Percentiles rank a stretch among this genome's conserved stretches.
phyloP scores from a whole-genome alignment of 2,888 invertebrate genomes.

The Lordiphosa andalusiaca region DNA sequence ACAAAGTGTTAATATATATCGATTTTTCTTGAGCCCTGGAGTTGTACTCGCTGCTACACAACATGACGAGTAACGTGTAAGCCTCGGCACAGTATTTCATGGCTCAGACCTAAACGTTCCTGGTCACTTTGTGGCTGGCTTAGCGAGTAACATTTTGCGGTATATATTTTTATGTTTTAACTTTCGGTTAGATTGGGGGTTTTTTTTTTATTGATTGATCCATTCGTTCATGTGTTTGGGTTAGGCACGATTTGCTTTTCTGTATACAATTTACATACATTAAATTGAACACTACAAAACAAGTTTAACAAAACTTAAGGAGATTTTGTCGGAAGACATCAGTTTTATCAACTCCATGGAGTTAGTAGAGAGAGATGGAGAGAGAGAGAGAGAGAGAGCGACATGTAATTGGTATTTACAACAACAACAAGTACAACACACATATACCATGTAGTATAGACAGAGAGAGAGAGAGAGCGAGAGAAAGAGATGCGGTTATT shows the following conservation, averaged over 20 bases:
- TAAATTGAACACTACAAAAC: conserved; percentile 81
- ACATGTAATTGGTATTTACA: conserved; percentile 2
- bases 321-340: conserved; percentile 55
- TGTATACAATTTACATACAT: conserved; percentile 79
- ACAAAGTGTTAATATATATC: background rate
- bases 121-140: conserved; percentile 49
- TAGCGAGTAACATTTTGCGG: conserved; percentile 38
- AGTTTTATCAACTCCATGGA: background rate
- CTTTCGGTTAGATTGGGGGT: background rate
- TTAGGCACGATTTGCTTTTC: conserved; percentile 78
- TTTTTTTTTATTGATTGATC: conserved; percentile 42
- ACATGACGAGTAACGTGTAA: conserved; percentile 54
- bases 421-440: background rate
- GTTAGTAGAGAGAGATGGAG: background rate
- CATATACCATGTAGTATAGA: conserved; percentile 9
- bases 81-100: conserved; percentile 9
- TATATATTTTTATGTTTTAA: conserved; percentile 11
- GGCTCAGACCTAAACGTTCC: conserved; percentile 37
- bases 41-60: conserved; percentile 58
- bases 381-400: conserved; percentile 3
- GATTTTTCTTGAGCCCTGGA: conserved; percentile 42
- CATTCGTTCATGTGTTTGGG: conserved; percentile 22
- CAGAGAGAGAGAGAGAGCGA: conserved; percentile 18
- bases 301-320: conserved; percentile 80
- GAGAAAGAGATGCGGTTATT: conserved; percentile 11